Base-by-base conservation (phyloP, 2,113 vertebrate species). In the Solea senegalensis region DNA sequence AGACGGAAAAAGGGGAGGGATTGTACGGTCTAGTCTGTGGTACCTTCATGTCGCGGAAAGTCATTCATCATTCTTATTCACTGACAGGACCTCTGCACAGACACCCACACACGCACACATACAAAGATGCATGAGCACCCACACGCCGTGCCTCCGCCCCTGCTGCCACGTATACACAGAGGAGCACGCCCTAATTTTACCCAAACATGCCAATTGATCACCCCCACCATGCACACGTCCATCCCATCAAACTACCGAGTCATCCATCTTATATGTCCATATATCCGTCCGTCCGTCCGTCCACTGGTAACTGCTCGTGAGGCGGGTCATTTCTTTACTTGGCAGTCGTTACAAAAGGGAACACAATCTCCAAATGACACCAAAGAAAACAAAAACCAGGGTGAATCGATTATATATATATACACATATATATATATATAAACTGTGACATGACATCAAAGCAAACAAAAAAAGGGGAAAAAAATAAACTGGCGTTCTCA, bases 41-140 rank as follows among this genome's bases (percentile, higher is more conserved):
- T 80, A 86, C 82, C 78, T 76, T 88, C 64, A 78, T 86, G 85
- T 88, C 64, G 85, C 81, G 80, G 72, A 59, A 50, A 61, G 66
- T 65, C 91, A 94, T 93, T 91, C 91, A 92, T 94, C 92, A 94
- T 81, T 82, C 50, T 34, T 69, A 62, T 41, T 72, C 70, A 69
- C 74, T 72, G 85, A 89, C 91, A 87, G 59, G 73, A 83, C 53
- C 67, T 76, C 61, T 74, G 61, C 71, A 51, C 57, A 49, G 46
- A 39, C 49, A 46, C 58, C 46, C 71, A 52, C 54, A 64, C 14
- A 34, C 53, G n/a, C n/a, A 46, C 55, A 51, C 69, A 64, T 13
- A 44, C 48, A 58, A 53, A 74, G 69, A 81, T 60, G 59, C 74
- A 81, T 49, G 66, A 67, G 75, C 71, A 76, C 74, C 59, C 76